phyloP scores from a whole-genome alignment of 1,140 invertebrate species.

The Orius insidiosus region DNA sequence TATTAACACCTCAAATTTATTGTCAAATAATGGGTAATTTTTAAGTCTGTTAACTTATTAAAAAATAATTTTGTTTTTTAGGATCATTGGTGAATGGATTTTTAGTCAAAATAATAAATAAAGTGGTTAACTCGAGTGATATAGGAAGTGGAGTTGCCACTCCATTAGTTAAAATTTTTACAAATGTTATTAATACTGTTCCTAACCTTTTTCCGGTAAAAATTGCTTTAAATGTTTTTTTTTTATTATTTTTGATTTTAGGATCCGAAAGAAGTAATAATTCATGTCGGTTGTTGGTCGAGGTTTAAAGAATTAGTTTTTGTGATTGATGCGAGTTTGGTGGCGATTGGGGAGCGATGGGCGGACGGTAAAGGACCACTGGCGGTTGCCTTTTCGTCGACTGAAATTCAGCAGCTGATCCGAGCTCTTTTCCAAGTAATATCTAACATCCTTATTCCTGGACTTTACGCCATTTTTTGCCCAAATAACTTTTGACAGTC shows the following conservation, averaged over 20 bases:
- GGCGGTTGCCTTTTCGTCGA: slow-evolving; percentile 61
- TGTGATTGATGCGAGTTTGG: slow-evolving; percentile 61
- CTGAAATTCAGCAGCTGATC: slow-evolving; percentile 71
- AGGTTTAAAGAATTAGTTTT: slow-evolving; percentile 68
- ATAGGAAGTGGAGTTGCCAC: slow-evolving; percentile 42
- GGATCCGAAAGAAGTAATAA: slow-evolving; percentile 32
- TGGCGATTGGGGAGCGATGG: slow-evolving; percentile 81
- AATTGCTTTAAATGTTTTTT: slow-evolving; percentile 6
- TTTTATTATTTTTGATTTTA: slow-evolving; percentile 22
- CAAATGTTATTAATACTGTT: slow-evolving; percentile 32
- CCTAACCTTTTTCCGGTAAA: slow-evolving; percentile 38
- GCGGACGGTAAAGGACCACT: slow-evolving; percentile 77
- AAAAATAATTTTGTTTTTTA: slow-evolving; percentile 12
- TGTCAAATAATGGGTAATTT: slow-evolving; percentile 39
- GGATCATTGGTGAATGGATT: slow-evolving; percentile 42
- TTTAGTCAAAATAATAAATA: slow-evolving; percentile 37
- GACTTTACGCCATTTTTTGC: too few species aligned
- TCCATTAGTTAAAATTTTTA: slow-evolving; percentile 37
- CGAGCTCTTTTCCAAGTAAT: slow-evolving; percentile 86
- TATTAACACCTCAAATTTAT: slow-evolving; percentile 52
- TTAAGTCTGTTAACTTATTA: slow-evolving; percentile 18
- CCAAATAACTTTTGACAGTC: too few species aligned
- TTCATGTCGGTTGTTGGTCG: slow-evolving; percentile 53
- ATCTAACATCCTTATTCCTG: too few species aligned
- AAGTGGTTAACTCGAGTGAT: slow-evolving; percentile 40